A percentile compares a stretch with the other conserved stretches of the same genome.
phyloP scores from a whole-genome alignment of 2,113 vertebrate genomes.

The Halcyon senegalensis region DNA sequence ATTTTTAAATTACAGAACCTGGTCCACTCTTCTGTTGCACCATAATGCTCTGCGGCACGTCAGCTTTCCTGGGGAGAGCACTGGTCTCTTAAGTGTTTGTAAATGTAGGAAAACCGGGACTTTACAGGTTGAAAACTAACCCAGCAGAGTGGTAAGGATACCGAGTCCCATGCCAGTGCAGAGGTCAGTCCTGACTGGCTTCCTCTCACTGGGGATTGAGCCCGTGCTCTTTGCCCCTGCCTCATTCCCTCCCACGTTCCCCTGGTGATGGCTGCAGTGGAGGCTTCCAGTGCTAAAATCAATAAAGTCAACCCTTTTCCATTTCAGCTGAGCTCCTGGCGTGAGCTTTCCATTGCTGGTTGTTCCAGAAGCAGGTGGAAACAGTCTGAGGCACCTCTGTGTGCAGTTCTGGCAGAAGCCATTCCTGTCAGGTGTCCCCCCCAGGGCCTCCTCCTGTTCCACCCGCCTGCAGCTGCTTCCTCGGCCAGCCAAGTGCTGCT shows the following conservation, averaged over 20 bases:
- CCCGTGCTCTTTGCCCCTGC: rapidly evolving
- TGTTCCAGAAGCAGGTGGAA: background rate
- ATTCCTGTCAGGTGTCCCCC: background rate
- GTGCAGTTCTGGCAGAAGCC: background rate
- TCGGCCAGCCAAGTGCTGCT: rapidly evolving
- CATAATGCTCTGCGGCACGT: background rate
- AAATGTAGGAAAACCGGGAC: background rate
- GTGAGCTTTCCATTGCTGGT: background rate
- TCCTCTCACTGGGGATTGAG: rapidly evolving
- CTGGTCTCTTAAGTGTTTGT: background rate
- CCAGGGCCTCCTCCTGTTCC: background rate
- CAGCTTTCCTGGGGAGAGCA: background rate
- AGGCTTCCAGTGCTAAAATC: background rate
- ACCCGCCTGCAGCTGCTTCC: rapidly evolving
- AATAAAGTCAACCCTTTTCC: background rate
- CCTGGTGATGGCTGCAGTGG: rapidly evolving
- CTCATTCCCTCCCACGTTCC: rapidly evolving
- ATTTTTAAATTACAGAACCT: constrained; percentile 71
- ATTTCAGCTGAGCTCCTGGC: background rate
- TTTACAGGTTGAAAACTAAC: background rate
- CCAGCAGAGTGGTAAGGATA: rapidly evolving
- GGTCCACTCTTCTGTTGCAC: constrained; percentile 12
- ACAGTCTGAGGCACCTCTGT: too few species aligned
- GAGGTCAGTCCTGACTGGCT: background rate
- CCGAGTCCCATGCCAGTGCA: rapidly evolving